Base-by-base conservation (phyloP, 2,113 vertebrate species). In the Trogon surrucura region DNA sequence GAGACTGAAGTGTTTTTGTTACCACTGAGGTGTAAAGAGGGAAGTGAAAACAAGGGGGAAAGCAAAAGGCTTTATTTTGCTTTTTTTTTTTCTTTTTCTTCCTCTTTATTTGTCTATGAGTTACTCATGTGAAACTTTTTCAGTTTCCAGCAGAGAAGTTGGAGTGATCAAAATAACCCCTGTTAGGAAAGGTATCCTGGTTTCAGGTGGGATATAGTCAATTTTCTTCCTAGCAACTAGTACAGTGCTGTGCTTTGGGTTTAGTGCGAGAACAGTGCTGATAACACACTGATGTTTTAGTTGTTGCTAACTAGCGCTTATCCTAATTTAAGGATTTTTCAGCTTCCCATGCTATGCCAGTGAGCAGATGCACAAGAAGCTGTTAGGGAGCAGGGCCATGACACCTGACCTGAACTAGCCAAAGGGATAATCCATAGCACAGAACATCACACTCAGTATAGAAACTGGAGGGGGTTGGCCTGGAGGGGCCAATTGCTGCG, bases 1-100 rank as follows among this genome's bases (percentile, higher is more conserved):
- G 32, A 80, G 57, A 47, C 44, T 50, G 18, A 88, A 79, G 6
- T 85, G 17, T 75, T 94, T 89, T 85, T 69, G 50, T 65, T 57
- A 86, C 45, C 13, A 58, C 17, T 36, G 27, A 87, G 41, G 22
- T 54, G 21, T 48, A 38, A 88, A 80, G 26, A 89, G 17, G 57
- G 84, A 95, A 96, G 71, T 66, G 74, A 94, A 95, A 94, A 32
- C n/a, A 71, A 72, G 26, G 10, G 17, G 45, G 45, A 65, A 82
- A 89, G 36, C 36, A 82, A 85, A 89, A 89, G 32, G 11, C 16
- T 75, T 91, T 51, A 30, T 70, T 65, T 80, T 74, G 18, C 41
- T 0, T 19, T 38, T n/a, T 20, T 47, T 18, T 61, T 71, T 47
- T 18, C 45, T 20, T 61, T 20, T n/a, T 54, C 14, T 36, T 18